Conservation (phyloP, 1,140 invertebrate species). For the Lysiphlebus fabarum region DNA sequence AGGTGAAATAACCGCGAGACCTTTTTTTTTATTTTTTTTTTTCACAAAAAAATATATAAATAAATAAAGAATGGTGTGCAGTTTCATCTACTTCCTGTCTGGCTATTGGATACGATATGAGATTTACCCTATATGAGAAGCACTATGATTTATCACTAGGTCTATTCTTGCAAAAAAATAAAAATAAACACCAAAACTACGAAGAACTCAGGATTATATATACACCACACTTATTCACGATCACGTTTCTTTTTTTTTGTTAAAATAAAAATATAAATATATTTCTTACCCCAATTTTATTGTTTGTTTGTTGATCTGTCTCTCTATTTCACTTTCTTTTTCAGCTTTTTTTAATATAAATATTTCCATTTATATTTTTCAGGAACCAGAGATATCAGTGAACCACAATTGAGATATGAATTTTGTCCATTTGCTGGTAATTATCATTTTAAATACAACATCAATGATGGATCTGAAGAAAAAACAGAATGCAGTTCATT, state of each 20-base stretch:
- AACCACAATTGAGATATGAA: constrained; percentile 55
- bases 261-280: background rate
- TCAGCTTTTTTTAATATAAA: too few species aligned
- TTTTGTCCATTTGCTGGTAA: constrained; percentile 68
- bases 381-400: constrained; percentile 59
- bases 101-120: constrained; percentile 8
- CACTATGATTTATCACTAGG: constrained; percentile 22
- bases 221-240: too few species aligned
- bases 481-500: constrained; percentile 57
- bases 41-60: constrained; percentile 17
- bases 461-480: constrained; percentile 56
- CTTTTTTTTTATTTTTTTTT: too few species aligned
- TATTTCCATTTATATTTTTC: constrained; percentile 28
- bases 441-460: constrained; percentile 62
- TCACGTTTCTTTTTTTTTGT: background rate
- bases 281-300: background rate
- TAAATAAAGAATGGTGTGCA: constrained; percentile 30
- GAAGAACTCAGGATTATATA: too few species aligned
- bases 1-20: constrained; percentile 21
- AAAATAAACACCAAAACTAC: too few species aligned
- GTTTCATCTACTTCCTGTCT: constrained; percentile 39
- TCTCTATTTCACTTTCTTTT: too few species aligned
- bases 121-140: constrained; percentile 15
- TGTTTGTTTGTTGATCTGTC: background rate
- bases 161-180: constrained; percentile 12